Evolutionary conservation across 1,140 invertebrate genomes (phyloP).

Genomic region (Marisa cornuarietis): DNA sequence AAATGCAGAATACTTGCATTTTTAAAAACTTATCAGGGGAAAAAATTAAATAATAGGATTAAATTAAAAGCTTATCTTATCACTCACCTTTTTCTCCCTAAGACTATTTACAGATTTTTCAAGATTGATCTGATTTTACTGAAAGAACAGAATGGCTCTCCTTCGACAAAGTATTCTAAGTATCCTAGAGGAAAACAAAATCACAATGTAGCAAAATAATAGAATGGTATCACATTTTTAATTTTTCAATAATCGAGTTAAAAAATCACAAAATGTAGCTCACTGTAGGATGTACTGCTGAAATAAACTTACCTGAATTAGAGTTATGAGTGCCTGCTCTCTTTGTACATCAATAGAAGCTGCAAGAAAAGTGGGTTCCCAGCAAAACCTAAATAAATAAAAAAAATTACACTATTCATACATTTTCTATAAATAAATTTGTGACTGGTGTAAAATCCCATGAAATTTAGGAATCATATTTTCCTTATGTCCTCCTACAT

Average conservation of each 20-base stretch:
- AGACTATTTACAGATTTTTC: slow-evolving; percentile 45
- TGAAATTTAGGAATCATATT: too few relatives aligned
- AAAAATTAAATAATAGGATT: too few relatives aligned
- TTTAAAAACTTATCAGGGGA: too few relatives aligned
- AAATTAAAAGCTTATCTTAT: too few relatives aligned
- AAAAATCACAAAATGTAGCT: background rate
- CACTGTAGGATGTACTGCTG: background rate
- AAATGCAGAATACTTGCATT: too few relatives aligned
- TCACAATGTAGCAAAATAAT: background rate
- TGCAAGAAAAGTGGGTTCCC: slow-evolving; percentile 45
- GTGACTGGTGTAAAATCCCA: too few relatives aligned
- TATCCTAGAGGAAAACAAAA: slow-evolving; percentile 28
- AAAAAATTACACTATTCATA: background rate
- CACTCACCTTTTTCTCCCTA: slow-evolving; percentile 53
- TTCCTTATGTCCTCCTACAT: too few relatives aligned
- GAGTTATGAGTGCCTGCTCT: slow-evolving; percentile 36
- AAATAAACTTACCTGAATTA: slow-evolving; percentile 34
- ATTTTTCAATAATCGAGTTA: background rate
- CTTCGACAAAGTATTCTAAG: slow-evolving; percentile 25
- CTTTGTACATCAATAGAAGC: slow-evolving; percentile 42
- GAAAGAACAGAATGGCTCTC: slow-evolving; percentile 35
- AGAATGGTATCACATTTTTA: background rate
- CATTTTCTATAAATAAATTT: too few relatives aligned
- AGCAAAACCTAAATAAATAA: too few relatives aligned
- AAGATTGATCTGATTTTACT: slow-evolving; percentile 40